phyloP scores from a whole-genome alignment of 1,140 invertebrate genomes.

The honey bee (Apis mellifera) region DNA sequence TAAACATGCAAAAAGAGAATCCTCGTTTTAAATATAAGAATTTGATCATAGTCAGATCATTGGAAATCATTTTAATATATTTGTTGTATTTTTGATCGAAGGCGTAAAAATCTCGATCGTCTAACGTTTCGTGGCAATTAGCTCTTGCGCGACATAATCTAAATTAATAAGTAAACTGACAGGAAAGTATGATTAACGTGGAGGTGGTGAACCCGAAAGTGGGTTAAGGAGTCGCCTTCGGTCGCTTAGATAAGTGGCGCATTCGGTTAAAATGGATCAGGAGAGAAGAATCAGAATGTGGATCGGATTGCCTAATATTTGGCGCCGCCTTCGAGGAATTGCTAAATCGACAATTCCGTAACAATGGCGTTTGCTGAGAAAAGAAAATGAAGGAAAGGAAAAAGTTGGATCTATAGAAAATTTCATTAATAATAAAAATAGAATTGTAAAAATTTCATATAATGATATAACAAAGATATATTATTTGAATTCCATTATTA shows the following conservation, averaged over 20 bases:
- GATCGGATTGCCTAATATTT: constrained; percentile 39
- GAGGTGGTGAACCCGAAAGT: constrained; percentile 72
- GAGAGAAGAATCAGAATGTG: constrained; percentile 65
- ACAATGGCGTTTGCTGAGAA: neutral
- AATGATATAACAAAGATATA: no score
- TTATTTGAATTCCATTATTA: neutral
- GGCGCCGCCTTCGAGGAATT: neutral
- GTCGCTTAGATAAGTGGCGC: constrained; percentile 71
- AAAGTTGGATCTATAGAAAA: neutral
- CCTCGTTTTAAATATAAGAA: neutral
- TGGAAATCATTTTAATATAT: neutral
- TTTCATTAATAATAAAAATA: neutral
- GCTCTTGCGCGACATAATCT: constrained; percentile 79
- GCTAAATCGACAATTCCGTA: neutral
- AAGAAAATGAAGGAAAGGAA: no score
- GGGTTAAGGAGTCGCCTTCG: constrained; percentile 65
- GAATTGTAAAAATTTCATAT: neutral
- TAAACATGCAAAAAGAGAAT: neutral
- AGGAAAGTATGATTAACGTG: constrained; percentile 70
- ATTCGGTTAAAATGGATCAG: constrained; percentile 78
- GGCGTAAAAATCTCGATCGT: neutral
- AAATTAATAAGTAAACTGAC: constrained; percentile 81
- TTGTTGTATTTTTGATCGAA: neutral
- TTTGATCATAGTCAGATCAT: neutral
- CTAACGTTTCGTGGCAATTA: constrained; percentile 71